phyloP scores from a whole-genome alignment of 2,113 vertebrate genomes.

The Neolamprologus brichardi region DNA sequence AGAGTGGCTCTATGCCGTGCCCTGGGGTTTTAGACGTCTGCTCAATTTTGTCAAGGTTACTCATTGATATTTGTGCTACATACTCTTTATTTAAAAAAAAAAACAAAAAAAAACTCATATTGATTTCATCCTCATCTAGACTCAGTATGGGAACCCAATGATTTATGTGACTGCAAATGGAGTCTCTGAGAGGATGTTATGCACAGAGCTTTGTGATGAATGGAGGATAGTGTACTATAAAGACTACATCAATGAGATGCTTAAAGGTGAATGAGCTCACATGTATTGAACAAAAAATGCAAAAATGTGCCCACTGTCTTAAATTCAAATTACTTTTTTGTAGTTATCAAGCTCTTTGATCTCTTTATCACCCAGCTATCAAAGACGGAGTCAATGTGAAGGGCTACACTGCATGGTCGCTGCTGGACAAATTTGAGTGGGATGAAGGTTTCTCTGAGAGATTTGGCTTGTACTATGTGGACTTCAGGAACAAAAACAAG shows the following conservation, averaged over 20 bases:
- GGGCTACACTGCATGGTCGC: slow-evolving; percentile 89
- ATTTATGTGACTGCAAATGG: slow-evolving; percentile 92
- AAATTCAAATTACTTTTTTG: neutral
- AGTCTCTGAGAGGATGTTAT: slow-evolving; percentile 78
- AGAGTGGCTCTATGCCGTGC: slow-evolving; percentile 83
- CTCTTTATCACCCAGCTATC: slow-evolving; percentile 72
- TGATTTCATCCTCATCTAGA: slow-evolving; percentile 65
- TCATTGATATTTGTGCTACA: neutral
- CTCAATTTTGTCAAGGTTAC: slow-evolving; percentile 91
- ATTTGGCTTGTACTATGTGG: slow-evolving; percentile 86
- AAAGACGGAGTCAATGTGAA: slow-evolving; percentile 85
- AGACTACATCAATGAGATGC: slow-evolving; percentile 90
- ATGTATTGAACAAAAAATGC: neutral
- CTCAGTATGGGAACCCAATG: slow-evolving; percentile 85
- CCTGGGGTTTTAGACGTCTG: slow-evolving; percentile 88
- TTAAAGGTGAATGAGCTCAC: slow-evolving; percentile 78
- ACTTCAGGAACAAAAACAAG: slow-evolving; percentile 83
- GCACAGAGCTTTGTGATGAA: slow-evolving; percentile 84
- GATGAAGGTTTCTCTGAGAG: slow-evolving; percentile 86
- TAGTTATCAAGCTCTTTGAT: neutral
- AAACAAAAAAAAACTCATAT: neutral
- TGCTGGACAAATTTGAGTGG: slow-evolving; percentile 94
- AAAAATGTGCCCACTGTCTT: neutral
- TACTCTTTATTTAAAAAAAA: neutral
- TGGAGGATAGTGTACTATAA: slow-evolving; percentile 87